Conservation (phyloP, 2,797 vertebrate genomes). For the Todus mexicanus region DNA sequence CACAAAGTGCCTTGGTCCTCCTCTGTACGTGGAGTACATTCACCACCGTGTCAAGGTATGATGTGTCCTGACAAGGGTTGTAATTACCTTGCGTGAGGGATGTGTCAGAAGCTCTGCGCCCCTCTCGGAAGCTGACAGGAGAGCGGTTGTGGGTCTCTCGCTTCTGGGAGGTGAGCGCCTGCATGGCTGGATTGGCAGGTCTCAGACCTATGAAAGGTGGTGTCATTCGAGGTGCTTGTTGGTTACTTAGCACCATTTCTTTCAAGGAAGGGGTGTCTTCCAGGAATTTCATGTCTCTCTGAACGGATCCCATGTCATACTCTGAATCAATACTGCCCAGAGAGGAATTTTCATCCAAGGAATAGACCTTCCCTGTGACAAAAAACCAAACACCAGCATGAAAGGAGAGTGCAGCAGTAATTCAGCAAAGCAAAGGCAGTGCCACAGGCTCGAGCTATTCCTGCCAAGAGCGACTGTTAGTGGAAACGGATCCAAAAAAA, state of each 20-base stretch:
- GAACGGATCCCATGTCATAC: slow-evolving; percentile 90
- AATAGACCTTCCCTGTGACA: slow-evolving; percentile 85
- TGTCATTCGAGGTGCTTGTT: slow-evolving; percentile 72
- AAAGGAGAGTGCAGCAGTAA: not conserved
- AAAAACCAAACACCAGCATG: not conserved
- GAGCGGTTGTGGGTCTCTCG: slow-evolving; percentile 94
- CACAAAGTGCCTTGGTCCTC: not conserved
- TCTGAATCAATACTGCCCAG: slow-evolving; percentile 91
- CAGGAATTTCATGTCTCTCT: slow-evolving; percentile 86
- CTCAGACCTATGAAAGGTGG: slow-evolving; percentile 83
- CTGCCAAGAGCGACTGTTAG: not conserved
- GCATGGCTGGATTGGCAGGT: slow-evolving; percentile 90
- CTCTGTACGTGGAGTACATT: not conserved
- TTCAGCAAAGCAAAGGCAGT: not conserved
- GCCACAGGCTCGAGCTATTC: not conserved
- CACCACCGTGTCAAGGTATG: fast-evolving
- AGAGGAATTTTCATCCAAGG: slow-evolving; percentile 87
- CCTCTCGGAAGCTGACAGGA: slow-evolving; percentile 96
- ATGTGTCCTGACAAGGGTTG: fast-evolving
- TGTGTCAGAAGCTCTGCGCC: slow-evolving; percentile 93
- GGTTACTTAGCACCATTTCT: slow-evolving; percentile 81
- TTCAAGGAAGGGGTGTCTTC: slow-evolving; percentile 84
- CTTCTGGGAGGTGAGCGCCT: slow-evolving; percentile 84
- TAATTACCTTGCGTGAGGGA: slow-evolving; percentile 93
- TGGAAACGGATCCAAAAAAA: not conserved